Evolutionary conservation across 2,888 invertebrate genomes (phyloP), one percentile per base, ranked within the genome.

Genomic region (Drosophila lacicola): DNA sequence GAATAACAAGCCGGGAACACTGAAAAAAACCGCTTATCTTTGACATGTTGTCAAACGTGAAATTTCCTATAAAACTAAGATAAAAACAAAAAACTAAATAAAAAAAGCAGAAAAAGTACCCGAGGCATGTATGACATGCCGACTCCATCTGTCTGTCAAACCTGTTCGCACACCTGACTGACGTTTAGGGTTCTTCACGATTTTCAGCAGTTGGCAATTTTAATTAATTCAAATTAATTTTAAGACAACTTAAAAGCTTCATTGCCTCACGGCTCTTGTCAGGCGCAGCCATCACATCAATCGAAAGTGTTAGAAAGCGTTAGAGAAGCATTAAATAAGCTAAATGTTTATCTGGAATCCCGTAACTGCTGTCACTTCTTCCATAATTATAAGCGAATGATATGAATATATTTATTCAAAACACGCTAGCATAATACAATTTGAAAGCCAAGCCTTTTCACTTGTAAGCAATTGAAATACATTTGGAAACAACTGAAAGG

Each of bases 161-260:
- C 60, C 66, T 56, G 71, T 56, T 65, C 41, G 42, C 42, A 53
- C n/a, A 4, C 33, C 45, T 39, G 47, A 55, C 41, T 34, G 42
- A 39, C 21, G 41, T 25, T 49, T 44, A 42, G n/a, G 29, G 4
- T 47, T 55, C 61, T 51, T 47, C 47, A 67, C 46, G 67, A 41
- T 44, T 70, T 50, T 44, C 41, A 41, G 21, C 47, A 29, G 17
- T 13, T 19, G 39, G 37, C 19, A 51, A 39, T 25, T 66, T 61
- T 60, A 61, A 70, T 70, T 60, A 66, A 61, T 71, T 71, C 53
- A 57, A 65, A 57, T 70, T 46, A 49, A 34, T 44, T 56, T 37
- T 56, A 55, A 55, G 60, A 34, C 67, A 63, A 45, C 41, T 36
- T 41, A 46, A 64, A 49, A 44, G 51, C 56, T 57, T 36, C 2